A percentile compares a stretch with the other conserved stretches of the same genome.
Evolutionary conservation across 2,113 vertebrate genomes (phyloP).

Genomic region (Guaruba guarouba): DNA sequence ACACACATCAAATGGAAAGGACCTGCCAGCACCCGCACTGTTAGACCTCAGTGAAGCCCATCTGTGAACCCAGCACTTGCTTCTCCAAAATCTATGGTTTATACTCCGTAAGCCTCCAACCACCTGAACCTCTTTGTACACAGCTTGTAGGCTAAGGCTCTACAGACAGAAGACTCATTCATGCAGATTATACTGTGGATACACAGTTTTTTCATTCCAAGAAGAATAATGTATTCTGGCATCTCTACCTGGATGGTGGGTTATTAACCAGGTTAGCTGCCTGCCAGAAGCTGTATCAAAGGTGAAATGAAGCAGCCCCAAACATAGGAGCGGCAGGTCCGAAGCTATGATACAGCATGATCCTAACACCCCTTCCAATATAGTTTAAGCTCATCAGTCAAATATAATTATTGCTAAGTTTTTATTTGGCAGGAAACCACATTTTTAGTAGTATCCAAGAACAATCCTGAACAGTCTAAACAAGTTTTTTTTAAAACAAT

Average conservation of each 20-base stretch:
- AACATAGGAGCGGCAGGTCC: not conserved
- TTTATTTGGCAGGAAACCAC: constrained; percentile 21
- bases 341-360: not conserved
- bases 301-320: not conserved
- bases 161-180: not conserved
- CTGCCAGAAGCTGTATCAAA: not conserved
- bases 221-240: not conserved
- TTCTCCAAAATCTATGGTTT: fast-evolving
- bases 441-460: constrained; percentile 5
- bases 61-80: not conserved
- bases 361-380: not conserved
- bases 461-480: not conserved
- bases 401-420: constrained; percentile 28
- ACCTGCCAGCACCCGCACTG: not conserved
- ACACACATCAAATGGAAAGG: not conserved
- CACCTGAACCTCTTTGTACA: too few relatives aligned
- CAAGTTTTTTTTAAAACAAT: not conserved
- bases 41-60: not conserved
- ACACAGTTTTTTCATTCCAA: not conserved
- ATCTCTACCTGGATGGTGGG: not conserved
- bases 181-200: not conserved
- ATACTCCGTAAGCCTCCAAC: not conserved
- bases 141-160: not conserved
- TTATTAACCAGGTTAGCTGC: not conserved
- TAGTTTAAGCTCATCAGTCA: not conserved